A percentile compares a stretch with the other conserved stretches of the same genome.
These are phyloP conservation scores for Peromyscus eremicus DNA, from an alignment of 2,797 vertebrate species.

Conservation along the genomic window DNA sequence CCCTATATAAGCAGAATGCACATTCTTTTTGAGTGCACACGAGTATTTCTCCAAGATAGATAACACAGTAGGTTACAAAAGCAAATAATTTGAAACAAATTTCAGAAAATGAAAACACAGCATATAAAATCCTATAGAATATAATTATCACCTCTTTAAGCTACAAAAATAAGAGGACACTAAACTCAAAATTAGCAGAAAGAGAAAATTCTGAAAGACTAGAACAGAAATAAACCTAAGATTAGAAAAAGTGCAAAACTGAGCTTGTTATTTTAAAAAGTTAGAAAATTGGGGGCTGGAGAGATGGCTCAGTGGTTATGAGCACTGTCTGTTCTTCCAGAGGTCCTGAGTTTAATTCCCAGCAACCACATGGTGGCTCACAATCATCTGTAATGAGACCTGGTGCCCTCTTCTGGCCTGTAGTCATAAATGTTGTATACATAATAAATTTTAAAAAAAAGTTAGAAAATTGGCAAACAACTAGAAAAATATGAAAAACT, in stretches of 20 bases:
- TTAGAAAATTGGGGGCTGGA: background rate
- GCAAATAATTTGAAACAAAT: background rate
- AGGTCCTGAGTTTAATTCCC: too few relatives aligned
- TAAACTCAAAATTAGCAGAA: background rate
- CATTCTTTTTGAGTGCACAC: background rate
- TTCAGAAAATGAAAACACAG: background rate
- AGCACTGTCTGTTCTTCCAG: too few relatives aligned
- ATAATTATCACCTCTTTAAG: background rate
- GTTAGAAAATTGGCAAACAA: background rate
- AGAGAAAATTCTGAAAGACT: background rate
- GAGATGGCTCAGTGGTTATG: too few relatives aligned
- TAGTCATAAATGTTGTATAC: too few relatives aligned
- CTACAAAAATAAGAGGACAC: background rate
- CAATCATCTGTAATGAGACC: too few relatives aligned
- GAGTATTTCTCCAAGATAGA: background rate
- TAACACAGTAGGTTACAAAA: background rate
- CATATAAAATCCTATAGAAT: background rate
- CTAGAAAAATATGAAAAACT: background rate
- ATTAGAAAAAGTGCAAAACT: background rate
- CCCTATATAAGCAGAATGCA: background rate
- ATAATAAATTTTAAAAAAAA: too few relatives aligned
- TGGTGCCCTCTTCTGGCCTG: too few relatives aligned
- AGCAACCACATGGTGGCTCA: too few relatives aligned
- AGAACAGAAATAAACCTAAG: conserved; percentile 19
- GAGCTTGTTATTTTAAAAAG: background rate